Evolutionary conservation across 2,113 vertebrate genomes (phyloP), one percentile per base, ranked within the genome.

Genomic region (Lampris megalopsis): DNA sequence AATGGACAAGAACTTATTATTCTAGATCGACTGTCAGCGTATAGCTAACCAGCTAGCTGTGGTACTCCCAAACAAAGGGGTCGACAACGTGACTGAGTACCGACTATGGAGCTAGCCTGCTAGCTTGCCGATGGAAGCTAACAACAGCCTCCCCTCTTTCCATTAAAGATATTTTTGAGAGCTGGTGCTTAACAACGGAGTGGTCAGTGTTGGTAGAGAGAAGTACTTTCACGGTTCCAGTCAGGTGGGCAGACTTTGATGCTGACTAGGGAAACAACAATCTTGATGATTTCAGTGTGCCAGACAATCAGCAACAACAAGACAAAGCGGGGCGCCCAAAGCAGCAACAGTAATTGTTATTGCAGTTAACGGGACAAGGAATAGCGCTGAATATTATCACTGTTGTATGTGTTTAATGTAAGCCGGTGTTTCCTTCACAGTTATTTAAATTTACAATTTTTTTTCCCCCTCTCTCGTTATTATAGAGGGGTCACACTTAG

Each of bases 11-110:
- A 80, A 85, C 24, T 37, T 53, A 36, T 8, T 60, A 9, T 45
- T 69, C 35, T 61, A 52, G 79, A 79, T 84, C 3, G 56, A 48
- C 65, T 87, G 83, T 79, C 81, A 80, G 82, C 71, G 5, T 71
- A 3, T 54, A 87, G 82, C 91, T 92, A 88, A 48, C 68, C 69
- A 65, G 90, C 87, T 89, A 92, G 89, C 90, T 3, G 63, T 38
- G 86, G 54, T 90, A 79, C 92, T 92, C 91, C 91, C 93, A 95
- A 94, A 95, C 94, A 95, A 95, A 95, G 94, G 91, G 92, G 86
- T 91, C 92, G 93, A 87, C 93, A 94, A 93, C 93, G 94, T 95
- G 94, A 94, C 94, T 92, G 88, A 85, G 87, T 73, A 77, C 88
- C 84, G 88, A 86, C 84, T 80, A 37, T 85, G 80, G 68, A 84